phyloP scores from a whole-genome alignment of 2,797 vertebrate species.

The Coracias cyanogaster region DNA sequence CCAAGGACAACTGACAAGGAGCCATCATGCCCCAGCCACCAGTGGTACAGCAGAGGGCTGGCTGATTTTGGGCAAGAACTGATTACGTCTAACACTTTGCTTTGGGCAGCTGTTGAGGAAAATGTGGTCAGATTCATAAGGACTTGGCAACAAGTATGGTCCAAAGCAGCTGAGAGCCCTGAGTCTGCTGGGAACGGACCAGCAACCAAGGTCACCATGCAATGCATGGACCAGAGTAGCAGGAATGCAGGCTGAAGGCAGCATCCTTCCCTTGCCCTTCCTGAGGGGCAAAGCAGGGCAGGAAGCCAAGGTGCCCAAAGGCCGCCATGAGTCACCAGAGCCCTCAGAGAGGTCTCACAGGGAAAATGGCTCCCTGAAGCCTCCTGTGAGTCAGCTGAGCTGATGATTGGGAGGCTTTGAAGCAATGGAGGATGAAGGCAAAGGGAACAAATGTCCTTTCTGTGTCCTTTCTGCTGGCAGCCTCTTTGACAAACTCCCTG shows the following conservation, averaged over 20 bases:
- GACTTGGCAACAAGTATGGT: background rate
- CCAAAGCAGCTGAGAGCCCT: background rate
- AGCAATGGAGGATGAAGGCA: background rate
- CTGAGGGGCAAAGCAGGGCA: background rate
- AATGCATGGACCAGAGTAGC: rapidly evolving
- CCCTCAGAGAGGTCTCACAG: rapidly evolving
- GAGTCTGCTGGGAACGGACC: background rate
- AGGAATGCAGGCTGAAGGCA: background rate
- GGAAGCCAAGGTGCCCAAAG: background rate
- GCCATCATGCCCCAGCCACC: too few species aligned
- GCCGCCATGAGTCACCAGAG: background rate
- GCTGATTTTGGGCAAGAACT: background rate
- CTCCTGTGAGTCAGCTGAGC: background rate
- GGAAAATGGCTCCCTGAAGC: background rate
- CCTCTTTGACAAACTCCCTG: background rate
- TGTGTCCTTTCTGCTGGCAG: rapidly evolving
- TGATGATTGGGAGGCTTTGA: background rate
- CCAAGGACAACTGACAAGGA: background rate
- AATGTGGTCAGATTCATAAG: background rate
- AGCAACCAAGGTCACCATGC: rapidly evolving
- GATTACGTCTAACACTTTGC: background rate
- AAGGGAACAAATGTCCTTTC: background rate
- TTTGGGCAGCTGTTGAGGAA: background rate
- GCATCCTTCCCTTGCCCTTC: background rate
- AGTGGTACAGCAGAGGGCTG: rapidly evolving